A percentile compares a stretch with the other conserved stretches of the same genome.
Evolutionary conservation across 2,888 invertebrate species (phyloP).

Genomic region (Cryptophagus acutangulus): DNA sequence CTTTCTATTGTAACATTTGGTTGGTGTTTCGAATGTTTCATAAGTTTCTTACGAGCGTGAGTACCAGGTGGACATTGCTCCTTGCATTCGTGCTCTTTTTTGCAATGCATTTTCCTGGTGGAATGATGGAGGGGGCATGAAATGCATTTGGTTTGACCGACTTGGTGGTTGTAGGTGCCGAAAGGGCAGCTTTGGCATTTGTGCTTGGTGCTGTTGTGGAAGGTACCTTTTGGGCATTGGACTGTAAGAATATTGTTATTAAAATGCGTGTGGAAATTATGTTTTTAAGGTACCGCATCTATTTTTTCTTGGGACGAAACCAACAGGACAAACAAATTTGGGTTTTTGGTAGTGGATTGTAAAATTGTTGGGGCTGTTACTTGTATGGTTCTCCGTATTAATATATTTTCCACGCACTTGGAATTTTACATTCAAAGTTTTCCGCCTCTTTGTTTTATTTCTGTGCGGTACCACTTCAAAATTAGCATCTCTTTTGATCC

Average conservation of each 20-base stretch:
- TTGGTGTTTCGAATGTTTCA: constrained; percentile 34
- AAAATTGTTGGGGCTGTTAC: constrained; percentile 15
- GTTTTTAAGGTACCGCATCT: constrained; percentile 52
- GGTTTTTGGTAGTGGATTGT: constrained; percentile 20
- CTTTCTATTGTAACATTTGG: constrained; percentile 35
- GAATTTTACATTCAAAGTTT: constrained; percentile 37
- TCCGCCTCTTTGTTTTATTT: constrained; percentile 25
- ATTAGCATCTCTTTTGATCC: constrained; percentile 33
- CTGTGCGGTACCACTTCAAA: constrained; percentile 24
- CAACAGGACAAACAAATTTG: constrained; percentile 49
- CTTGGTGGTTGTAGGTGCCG: constrained; percentile 56
- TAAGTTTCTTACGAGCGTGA: constrained; percentile 41
- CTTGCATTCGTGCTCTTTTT: constrained; percentile 52
- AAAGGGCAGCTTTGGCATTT: constrained; percentile 57
- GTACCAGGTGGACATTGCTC: constrained; percentile 57
- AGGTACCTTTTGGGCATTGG: constrained; percentile 61
- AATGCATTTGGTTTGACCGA: constrained; percentile 53
- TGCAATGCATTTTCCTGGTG: constrained; percentile 51
- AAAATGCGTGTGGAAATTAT: constrained; percentile 2
- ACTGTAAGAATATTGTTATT: constrained; percentile 42
- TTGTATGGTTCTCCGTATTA: constrained; percentile 18
- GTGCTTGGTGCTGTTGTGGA: constrained; percentile 52
- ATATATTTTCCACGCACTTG: constrained; percentile 34
- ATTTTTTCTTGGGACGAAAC: constrained; percentile 52
- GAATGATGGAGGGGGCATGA: constrained; percentile 56